Evolutionary conservation across 2,113 vertebrate genomes (phyloP).

Genomic region (Columba livia): DNA sequence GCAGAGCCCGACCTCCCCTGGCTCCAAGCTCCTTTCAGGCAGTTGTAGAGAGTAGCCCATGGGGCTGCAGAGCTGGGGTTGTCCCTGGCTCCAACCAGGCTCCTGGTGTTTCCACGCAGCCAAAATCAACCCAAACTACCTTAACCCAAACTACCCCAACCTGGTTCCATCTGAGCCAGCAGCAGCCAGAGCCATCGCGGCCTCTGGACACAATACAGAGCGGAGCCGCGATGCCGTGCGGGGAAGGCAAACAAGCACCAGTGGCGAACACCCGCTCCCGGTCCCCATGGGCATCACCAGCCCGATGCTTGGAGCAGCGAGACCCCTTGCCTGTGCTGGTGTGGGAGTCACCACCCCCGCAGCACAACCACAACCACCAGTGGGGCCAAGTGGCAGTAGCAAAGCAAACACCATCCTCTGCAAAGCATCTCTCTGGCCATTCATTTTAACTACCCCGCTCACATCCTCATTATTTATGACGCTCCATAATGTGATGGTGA

Average conservation of each 20-base stretch:
- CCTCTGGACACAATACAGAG: neutral
- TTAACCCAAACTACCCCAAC: neutral
- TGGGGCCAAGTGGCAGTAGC: fast-evolving
- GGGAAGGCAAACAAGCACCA: neutral
- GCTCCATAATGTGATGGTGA: neutral
- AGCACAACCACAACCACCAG: neutral
- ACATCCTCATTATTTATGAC: neutral
- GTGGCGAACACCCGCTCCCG: fast-evolving
- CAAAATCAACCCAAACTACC: neutral
- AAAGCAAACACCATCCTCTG: neutral
- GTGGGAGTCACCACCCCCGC: neutral
- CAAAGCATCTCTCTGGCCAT: neutral
- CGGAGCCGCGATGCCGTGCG: fast-evolving
- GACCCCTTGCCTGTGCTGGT: neutral
- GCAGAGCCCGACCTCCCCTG: too few relatives aligned
- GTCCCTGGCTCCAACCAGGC: fast-evolving
- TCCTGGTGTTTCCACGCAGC: fast-evolving
- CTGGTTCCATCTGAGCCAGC: neutral
- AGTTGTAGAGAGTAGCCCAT: too few relatives aligned
- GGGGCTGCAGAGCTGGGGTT: neutral
- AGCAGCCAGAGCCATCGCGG: neutral
- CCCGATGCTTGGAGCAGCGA: neutral
- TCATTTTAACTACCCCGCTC: neutral
- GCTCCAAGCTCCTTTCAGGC: too few relatives aligned
- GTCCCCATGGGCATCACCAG: fast-evolving